Evolutionary conservation across 2,888 invertebrate species (phyloP).

Genomic region (Caenorhabditis doughertyi): DNA sequence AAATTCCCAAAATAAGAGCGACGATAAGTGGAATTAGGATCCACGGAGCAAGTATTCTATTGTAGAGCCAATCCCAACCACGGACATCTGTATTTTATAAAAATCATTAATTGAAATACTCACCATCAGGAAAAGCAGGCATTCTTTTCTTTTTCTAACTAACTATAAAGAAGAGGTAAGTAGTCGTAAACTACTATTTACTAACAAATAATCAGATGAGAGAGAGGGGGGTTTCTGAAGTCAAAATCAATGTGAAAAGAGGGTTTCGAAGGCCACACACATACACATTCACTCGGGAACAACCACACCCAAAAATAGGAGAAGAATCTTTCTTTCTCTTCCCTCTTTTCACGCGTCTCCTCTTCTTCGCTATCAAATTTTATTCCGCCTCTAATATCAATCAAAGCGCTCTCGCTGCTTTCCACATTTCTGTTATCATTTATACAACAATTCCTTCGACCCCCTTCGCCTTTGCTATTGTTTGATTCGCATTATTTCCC

Average conservation of each 20-base stretch:
- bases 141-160: conserved; percentile 27
- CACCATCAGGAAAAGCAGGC: conserved; percentile 66
- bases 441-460: conserved; percentile 24
- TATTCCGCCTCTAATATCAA: conserved; percentile 54
- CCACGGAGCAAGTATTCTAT: conserved; percentile 67
- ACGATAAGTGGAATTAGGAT: conserved; percentile 68
- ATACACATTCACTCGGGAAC: conserved; percentile 35
- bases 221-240: conserved; percentile 22
- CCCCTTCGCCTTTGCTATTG: conserved; percentile 42
- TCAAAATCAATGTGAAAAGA: conserved; percentile 38
- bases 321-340: conserved; percentile 2
- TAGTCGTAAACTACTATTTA: conserved; percentile 25
- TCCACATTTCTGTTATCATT: conserved; percentile 56
- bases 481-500: conserved; percentile 42
- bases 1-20: conserved; percentile 56
- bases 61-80: conserved; percentile 65
- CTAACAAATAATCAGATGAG: conserved; percentile 14
- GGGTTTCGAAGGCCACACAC: conserved; percentile 45
- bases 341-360: conserved; percentile 22
- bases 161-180: conserved; percentile 26
- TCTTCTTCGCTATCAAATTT: conserved; percentile 44
- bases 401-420: conserved; percentile 44
- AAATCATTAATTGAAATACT: conserved; percentile 22
- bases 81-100: conserved; percentile 66
- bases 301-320: conserved; percentile 49